Base-by-base conservation (phyloP, 2,113 vertebrate genomes). In the Dicaeum eximium region DNA sequence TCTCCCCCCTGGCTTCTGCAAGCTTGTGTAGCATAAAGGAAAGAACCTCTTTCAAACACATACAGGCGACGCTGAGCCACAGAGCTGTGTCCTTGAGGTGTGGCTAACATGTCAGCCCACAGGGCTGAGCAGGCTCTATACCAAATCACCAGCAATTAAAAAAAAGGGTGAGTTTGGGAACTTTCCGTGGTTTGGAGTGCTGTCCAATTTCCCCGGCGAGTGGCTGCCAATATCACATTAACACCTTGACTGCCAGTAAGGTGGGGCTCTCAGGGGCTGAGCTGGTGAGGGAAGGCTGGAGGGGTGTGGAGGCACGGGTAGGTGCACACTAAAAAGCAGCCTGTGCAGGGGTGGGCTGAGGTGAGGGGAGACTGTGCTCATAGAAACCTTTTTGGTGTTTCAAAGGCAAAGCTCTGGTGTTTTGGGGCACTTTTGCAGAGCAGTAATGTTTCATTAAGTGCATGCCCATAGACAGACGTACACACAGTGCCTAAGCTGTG, bases 241-340 rank as follows among this genome's bases (percentile, higher is more conserved):
- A 81, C 69, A 53, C 56, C 37, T 35, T 1, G 28, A 6, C 40
- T 72, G 53, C 73, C 4, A 2, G 45, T 45, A 30, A 48, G 0
- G 2, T 5, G 15, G 22, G 37, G 80, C 2, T 75, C 51, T 30
- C 54, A 19, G 18, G 37, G 33, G 47, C 83, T 80, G 54, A 56
- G 47, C 51, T 10, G 2, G 38, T 0, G 0, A 27, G 22, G 0
- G 4, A 18, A 27, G 37, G 58, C 57, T 85, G 61, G 30, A 48
- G 37, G 37, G 48, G 7, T 31, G 15, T 14, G 11, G 53, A 65
- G 21, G n/a, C 22, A n/a, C 0, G 0, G 8, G 35, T 27, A 44
- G 44, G 48, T 70, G 35, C 35, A 2, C 0, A 1, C 30, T 66
- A 2, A 48, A 84, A 74, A 58, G 7, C 44, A 48, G 38, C 12